phyloP scores from a whole-genome alignment of 2,113 vertebrate species.

The Merops nubicus region DNA sequence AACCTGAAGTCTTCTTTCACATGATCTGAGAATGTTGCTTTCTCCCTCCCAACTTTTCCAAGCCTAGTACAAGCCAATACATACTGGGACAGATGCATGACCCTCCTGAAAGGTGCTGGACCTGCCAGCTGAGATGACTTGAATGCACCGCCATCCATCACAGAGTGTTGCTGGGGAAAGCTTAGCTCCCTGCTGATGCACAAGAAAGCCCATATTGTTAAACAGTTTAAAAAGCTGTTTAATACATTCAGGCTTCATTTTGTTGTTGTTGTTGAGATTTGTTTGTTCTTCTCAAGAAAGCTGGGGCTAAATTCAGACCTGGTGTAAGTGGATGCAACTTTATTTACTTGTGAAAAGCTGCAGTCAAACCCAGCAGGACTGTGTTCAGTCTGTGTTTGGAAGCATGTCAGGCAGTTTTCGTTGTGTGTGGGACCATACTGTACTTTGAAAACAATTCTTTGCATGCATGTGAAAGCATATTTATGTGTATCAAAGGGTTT shows the following conservation, averaged over 20 bases:
- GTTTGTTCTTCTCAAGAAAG: background rate
- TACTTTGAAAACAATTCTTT: slow-evolving; percentile 35
- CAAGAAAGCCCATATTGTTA: slow-evolving; percentile 24
- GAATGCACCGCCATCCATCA: background rate
- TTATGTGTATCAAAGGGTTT: slow-evolving; percentile 36
- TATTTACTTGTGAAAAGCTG: background rate
- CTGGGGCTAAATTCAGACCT: background rate
- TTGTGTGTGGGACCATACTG: background rate
- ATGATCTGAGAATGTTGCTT: background rate
- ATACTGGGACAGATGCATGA: background rate
- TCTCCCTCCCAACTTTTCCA: background rate
- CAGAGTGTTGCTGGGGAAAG: background rate
- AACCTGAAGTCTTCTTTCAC: background rate
- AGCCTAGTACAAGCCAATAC: background rate
- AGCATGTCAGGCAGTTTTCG: background rate
- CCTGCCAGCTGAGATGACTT: background rate
- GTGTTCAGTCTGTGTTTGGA: background rate
- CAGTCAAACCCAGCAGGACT: background rate
- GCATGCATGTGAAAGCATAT: slow-evolving; percentile 16
- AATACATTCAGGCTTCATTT: slow-evolving; percentile 20
- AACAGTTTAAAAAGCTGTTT: slow-evolving; percentile 10
- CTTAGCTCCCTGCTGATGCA: slow-evolving; percentile 34
- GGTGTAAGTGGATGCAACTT: background rate
- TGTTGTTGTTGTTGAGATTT: background rate
- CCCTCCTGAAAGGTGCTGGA: background rate